These are phyloP conservation scores for Lepidurus apus DNA, from an alignment of 1,140 invertebrate species.

Conservation along the genomic window DNA sequence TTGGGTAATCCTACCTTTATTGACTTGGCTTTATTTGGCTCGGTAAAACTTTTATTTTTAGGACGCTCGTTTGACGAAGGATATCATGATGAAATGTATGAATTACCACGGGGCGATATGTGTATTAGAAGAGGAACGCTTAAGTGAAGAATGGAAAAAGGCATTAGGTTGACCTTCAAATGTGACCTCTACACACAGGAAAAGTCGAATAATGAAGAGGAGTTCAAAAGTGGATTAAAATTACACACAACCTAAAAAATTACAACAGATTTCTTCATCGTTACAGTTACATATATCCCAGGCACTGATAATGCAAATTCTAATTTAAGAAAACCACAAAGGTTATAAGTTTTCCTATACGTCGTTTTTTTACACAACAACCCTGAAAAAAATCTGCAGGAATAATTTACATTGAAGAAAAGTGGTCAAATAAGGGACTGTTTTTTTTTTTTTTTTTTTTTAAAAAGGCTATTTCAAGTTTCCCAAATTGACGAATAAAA, in stretches of 20 bases:
- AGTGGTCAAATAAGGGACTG: background rate
- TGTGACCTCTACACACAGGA: background rate
- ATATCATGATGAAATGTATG: no score
- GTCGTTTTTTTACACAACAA: background rate
- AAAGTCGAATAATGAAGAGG: background rate
- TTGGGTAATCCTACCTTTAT: no score
- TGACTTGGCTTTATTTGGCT: no score
- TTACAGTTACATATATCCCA: background rate
- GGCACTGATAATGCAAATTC: conserved; percentile 17
- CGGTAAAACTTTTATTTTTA: no score
- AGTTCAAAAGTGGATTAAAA: background rate
- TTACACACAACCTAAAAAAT: background rate
- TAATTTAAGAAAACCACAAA: background rate
- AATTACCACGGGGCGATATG: background rate
- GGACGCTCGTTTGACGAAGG: no score
- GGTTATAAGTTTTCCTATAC: background rate
- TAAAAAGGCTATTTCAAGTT: background rate
- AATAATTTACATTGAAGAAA: background rate
- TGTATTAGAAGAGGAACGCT: conserved; percentile 21
- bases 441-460: no score
- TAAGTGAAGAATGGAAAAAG: background rate
- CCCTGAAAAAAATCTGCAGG: background rate
- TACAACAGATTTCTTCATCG: conserved; percentile 9
- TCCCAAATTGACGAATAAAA: background rate
- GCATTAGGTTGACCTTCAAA: background rate